Evolutionary conservation across 1,140 invertebrate genomes (phyloP).

Genomic region (Uloborus diversus): DNA sequence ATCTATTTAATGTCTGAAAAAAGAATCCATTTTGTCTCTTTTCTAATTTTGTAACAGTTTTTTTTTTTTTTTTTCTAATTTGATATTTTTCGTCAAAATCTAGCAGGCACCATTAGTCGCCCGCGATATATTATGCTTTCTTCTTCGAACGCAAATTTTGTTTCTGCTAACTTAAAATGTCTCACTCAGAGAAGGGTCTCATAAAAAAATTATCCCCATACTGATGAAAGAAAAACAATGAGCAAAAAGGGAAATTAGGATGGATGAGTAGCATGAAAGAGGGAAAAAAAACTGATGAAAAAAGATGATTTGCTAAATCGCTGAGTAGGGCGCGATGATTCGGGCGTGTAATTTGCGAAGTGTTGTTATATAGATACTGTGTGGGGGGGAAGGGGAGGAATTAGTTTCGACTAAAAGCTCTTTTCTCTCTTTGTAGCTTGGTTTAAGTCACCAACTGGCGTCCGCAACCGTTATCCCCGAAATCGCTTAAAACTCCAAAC

Average conservation of each 20-base stretch:
- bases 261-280: neutral
- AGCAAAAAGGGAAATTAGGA: conserved; percentile 13
- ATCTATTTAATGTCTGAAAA: neutral
- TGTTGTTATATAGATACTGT: neutral
- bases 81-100: too few relatives aligned
- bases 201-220: neutral
- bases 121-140: neutral
- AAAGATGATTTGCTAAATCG: conserved; percentile 13
- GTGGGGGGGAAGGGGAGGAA: neutral
- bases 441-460: conserved; percentile 16
- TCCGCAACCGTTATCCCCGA: neutral
- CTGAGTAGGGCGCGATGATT: neutral
- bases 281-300: conserved; percentile 1
- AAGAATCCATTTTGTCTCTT: neutral
- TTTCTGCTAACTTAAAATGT: too few relatives aligned
- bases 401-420: conserved; percentile 7
- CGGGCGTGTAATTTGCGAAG: conserved; percentile 16
- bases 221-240: neutral
- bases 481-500: neutral
- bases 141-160: too few relatives aligned
- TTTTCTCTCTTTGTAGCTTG: neutral
- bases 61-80: neutral
- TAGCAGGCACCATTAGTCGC: neutral
- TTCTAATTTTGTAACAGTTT: neutral
- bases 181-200: neutral